Percentiles rank a stretch among this genome's conserved stretches.
Conservation (phyloP, 2,113 vertebrate genomes). For the Gymnocephalus cernua region DNA sequence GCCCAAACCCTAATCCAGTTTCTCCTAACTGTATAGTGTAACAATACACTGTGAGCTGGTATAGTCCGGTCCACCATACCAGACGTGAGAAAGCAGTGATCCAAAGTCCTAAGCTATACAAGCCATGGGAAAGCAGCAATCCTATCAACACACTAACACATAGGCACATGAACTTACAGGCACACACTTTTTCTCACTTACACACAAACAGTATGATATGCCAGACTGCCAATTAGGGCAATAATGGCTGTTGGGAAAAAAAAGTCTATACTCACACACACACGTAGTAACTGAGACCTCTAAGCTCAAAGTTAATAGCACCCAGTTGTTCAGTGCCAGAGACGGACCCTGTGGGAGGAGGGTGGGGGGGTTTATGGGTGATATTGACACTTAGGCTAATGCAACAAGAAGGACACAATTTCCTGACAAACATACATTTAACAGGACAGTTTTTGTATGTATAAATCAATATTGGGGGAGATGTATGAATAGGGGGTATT, state of each 20-base stretch:
- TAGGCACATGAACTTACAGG: slow-evolving; percentile 10
- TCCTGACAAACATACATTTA: slow-evolving; percentile 14
- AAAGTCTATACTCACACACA: slow-evolving; percentile 35
- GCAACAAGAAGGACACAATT: slow-evolving; percentile 28
- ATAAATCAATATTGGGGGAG: neutral
- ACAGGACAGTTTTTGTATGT: neutral
- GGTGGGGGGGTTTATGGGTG: slow-evolving; percentile 10
- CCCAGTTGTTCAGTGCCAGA: slow-evolving; percentile 78
- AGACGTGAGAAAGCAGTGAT: slow-evolving; percentile 73
- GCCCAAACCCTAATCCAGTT: slow-evolving; percentile 25
- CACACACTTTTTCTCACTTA: slow-evolving; percentile 19
- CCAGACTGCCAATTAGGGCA: slow-evolving; percentile 68
- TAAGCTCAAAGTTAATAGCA: slow-evolving; percentile 75
- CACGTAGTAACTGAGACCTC: slow-evolving; percentile 62
- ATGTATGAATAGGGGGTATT: neutral
- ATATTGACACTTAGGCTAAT: slow-evolving; percentile 35
- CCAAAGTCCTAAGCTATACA: slow-evolving; percentile 56
- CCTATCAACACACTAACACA: slow-evolving; percentile 46
- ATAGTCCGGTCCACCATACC: slow-evolving; percentile 35
- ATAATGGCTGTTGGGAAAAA: slow-evolving; percentile 68
- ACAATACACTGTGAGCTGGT: slow-evolving; percentile 56
- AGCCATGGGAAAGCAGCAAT: slow-evolving; percentile 74
- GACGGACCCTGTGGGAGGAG: slow-evolving; percentile 66
- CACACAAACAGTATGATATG: slow-evolving; percentile 59
- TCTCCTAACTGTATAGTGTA: slow-evolving; percentile 51